These are phyloP conservation scores for Prionailurus viverrinus DNA, from an alignment of 2,113 vertebrate species.

Conservation along the genomic window DNA sequence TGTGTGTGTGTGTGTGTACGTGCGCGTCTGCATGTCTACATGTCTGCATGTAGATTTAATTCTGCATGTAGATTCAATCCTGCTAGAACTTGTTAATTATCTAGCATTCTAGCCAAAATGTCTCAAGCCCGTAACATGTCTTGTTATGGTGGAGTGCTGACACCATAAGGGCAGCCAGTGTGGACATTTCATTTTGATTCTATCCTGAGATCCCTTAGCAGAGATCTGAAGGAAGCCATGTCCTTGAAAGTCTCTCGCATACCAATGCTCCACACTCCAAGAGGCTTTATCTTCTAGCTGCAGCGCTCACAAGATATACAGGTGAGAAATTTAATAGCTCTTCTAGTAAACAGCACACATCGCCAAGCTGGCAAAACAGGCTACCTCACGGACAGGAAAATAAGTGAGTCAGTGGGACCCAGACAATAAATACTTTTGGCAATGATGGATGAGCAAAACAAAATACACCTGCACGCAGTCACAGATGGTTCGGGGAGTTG, in stretches of 20 bases:
- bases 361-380: conserved; percentile 70
- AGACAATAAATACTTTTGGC: conserved; percentile 12
- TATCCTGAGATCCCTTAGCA: conserved; percentile 70
- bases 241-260: conserved; percentile 82
- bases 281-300: conserved; percentile 81
- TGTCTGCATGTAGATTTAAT: conserved; percentile 52
- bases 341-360: conserved; percentile 56
- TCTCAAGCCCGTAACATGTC: conserved; percentile 60
- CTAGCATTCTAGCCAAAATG: neutral
- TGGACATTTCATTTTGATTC: conserved; percentile 72
- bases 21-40: no score
- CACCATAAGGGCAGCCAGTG: conserved; percentile 57
- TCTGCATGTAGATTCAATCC: conserved; percentile 57
- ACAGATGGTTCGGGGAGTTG: neutral
- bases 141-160: neutral
- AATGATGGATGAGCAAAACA: conserved; percentile 51
- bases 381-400: neutral
- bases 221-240: conserved; percentile 66
- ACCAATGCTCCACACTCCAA: conserved; percentile 67
- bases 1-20: no score
- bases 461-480: neutral
- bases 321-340: conserved; percentile 84
- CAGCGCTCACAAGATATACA: conserved; percentile 81
- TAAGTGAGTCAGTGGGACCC: neutral
- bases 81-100: conserved; percentile 46